Evolutionary conservation across 1,140 invertebrate species (phyloP).

Genomic region (Maniola jurtina): DNA sequence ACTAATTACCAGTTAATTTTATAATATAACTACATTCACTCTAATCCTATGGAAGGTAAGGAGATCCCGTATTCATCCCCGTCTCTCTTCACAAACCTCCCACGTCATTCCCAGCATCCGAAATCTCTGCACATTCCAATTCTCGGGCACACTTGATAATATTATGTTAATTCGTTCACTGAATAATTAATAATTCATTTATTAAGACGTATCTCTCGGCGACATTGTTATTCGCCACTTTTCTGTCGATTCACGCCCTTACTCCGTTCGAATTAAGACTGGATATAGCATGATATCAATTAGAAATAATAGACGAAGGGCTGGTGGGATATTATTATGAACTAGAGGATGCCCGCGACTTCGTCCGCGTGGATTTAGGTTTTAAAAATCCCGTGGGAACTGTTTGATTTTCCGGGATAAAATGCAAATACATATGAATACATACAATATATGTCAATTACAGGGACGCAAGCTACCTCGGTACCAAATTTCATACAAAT

Average conservation of each 20-base stretch:
- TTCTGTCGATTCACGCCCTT: conserved; percentile 22
- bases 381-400: no score
- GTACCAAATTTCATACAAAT: no score
- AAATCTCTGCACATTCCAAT: conserved; percentile 31
- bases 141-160: conserved; percentile 59
- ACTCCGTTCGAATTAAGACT: conserved; percentile 20
- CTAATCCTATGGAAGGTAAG: no score
- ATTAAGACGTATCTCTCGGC: conserved; percentile 63
- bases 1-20: no score
- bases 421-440: no score
- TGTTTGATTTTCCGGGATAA: no score
- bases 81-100: background rate
- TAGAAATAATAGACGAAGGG: conserved; percentile 7
- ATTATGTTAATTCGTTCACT: conserved; percentile 69
- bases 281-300: conserved; percentile 22
- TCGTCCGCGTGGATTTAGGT: no score
- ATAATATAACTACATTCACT: no score
- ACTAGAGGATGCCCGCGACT: no score
- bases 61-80: no score
- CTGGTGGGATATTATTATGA: background rate
- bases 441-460: no score
- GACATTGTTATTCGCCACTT: conserved; percentile 44
- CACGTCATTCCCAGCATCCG: conserved; percentile 8
- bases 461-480: no score
- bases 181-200: conserved; percentile 75